These are phyloP conservation scores for Crematogaster levior DNA, from an alignment of 2,888 invertebrate genomes.

Conservation along the genomic window DNA sequence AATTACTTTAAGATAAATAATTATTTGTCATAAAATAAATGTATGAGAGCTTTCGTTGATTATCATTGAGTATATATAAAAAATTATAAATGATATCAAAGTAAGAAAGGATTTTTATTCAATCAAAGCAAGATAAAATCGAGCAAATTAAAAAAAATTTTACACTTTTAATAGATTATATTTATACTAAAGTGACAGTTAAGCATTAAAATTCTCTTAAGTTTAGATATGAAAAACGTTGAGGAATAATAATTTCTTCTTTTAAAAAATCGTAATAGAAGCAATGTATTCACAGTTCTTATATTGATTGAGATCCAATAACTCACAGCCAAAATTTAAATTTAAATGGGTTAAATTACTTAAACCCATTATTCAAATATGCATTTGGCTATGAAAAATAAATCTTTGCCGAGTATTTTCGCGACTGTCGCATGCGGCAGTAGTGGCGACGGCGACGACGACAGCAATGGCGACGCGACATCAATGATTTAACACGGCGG, in stretches of 20 bases:
- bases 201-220: background rate
- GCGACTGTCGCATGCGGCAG: constrained; percentile 1
- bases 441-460: background rate
- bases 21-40: background rate
- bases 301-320: background rate
- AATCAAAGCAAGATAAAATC: background rate
- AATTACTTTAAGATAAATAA: background rate
- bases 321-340: background rate
- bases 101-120: background rate
- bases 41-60: background rate
- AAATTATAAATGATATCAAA: background rate
- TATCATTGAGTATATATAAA: too few species aligned
- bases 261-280: background rate
- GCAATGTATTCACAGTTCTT: background rate
- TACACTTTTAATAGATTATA: background rate
- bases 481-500: constrained; percentile 32
- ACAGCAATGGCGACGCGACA: constrained; percentile 16
- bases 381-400: constrained; percentile 26
- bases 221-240: background rate
- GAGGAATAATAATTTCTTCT: background rate
- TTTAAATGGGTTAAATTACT: background rate
- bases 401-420: constrained; percentile 22
- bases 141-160: background rate
- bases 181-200: background rate
- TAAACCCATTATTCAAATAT: constrained; percentile 33